These are phyloP conservation scores for Mercenaria mercenaria DNA, from an alignment of 1,140 invertebrate species.

Conservation along the genomic window DNA sequence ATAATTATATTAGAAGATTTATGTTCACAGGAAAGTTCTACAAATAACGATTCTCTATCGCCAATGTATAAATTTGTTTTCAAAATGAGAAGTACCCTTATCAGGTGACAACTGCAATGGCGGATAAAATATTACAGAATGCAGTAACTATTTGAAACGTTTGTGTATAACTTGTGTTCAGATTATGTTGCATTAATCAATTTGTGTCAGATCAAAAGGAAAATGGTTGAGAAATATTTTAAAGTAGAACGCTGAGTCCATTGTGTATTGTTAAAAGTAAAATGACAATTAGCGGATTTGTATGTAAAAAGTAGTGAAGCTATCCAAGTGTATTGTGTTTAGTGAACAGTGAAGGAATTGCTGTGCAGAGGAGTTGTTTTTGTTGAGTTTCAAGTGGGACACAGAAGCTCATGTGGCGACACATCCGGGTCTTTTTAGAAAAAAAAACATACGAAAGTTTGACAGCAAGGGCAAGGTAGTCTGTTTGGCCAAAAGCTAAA, in stretches of 20 bases:
- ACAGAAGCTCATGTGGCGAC: background rate
- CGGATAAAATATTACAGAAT: too few relatives aligned
- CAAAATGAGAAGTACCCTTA: too few relatives aligned
- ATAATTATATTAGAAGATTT: too few relatives aligned
- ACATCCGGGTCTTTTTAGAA: background rate
- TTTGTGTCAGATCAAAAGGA: too few relatives aligned
- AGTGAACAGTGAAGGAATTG: background rate
- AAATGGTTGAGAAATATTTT: too few relatives aligned
- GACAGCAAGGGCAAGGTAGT: too few relatives aligned
- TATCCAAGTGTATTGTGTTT: conserved; percentile 23
- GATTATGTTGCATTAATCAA: too few relatives aligned
- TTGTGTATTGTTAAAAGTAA: conserved; percentile 1
- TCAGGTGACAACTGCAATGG: too few relatives aligned
- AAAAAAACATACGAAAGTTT: background rate
- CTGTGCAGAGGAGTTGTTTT: background rate
- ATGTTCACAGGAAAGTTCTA: too few relatives aligned
- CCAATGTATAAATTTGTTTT: too few relatives aligned
- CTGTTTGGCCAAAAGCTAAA: background rate
- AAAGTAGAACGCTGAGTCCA: background rate
- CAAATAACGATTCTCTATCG: too few relatives aligned
- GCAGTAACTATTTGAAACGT: background rate
- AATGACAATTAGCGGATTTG: background rate
- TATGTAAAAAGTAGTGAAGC: conserved; percentile 24
- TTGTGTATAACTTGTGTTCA: too few relatives aligned
- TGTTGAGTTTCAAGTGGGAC: conserved; percentile 7